Percentiles rank a stretch among this genome's conserved stretches.
Evolutionary conservation across 2,888 invertebrate genomes (phyloP).

Genomic region (Netelia fuscicornis): DNA sequence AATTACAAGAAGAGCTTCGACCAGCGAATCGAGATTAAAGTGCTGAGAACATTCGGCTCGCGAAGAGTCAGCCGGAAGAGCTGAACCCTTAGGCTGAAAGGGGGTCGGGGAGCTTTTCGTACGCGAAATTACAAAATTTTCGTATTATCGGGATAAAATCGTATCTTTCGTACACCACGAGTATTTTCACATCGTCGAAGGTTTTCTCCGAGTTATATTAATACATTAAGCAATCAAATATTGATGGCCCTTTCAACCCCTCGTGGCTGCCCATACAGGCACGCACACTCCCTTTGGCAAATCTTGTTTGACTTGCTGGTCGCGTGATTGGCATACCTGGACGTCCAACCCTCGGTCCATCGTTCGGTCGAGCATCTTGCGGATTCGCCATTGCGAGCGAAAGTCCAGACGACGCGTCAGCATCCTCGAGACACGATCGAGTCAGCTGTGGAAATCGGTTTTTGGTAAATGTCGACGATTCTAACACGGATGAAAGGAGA

Average conservation of each 20-base stretch:
- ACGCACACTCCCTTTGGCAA: slow-evolving; percentile 61
- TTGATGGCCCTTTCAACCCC: slow-evolving; percentile 71
- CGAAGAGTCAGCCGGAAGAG: not conserved
- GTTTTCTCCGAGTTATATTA: slow-evolving; percentile 36
- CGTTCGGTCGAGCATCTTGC: slow-evolving; percentile 48
- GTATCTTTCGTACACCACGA: not conserved
- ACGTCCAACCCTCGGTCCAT: slow-evolving; percentile 20
- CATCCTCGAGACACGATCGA: slow-evolving; percentile 26
- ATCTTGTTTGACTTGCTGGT: slow-evolving; percentile 76
- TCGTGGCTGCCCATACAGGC: slow-evolving; percentile 7
- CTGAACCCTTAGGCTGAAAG: not conserved
- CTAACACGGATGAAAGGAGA: too few relatives aligned
- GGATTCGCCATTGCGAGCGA: slow-evolving; percentile 35
- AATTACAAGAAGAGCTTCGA: slow-evolving; percentile 51
- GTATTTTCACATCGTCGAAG: slow-evolving; percentile 22
- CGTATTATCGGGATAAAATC: too few relatives aligned
- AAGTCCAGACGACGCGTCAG: slow-evolving; percentile 67
- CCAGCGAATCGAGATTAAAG: slow-evolving; percentile 37
- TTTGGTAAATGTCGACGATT: too few relatives aligned
- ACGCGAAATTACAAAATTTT: too few relatives aligned
- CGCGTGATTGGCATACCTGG: not conserved
- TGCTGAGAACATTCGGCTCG: not conserved
- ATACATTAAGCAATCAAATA: slow-evolving; percentile 78
- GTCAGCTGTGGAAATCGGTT: too few relatives aligned
- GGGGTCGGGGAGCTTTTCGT: not conserved